These are phyloP conservation scores for Allygus modestus DNA, from an alignment of 2,888 invertebrate species.

Conservation along the genomic window DNA sequence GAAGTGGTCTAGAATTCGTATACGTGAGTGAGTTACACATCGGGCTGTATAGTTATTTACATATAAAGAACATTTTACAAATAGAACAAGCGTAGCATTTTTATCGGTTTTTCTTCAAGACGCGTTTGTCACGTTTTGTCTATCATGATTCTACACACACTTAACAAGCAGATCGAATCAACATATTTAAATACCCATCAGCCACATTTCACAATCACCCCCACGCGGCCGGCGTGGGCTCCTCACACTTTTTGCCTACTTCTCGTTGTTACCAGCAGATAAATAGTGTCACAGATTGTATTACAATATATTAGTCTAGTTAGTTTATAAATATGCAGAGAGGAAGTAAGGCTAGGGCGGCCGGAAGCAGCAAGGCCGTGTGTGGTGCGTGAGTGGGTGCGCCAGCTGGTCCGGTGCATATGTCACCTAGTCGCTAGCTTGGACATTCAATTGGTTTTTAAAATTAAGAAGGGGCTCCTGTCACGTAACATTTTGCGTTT, in stretches of 20 bases:
- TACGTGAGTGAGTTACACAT: no score
- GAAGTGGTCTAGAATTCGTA: no score
- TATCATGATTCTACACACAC: neutral
- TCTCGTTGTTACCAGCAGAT: slow-evolving; percentile 15
- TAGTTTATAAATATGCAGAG: slow-evolving; percentile 52
- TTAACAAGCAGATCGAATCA: neutral
- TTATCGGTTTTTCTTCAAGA: no score
- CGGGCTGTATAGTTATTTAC: no score
- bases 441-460: no score
- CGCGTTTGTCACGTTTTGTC: neutral
- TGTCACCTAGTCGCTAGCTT: neutral
- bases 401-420: neutral
- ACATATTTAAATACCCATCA: slow-evolving; percentile 2
- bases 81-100: no score
- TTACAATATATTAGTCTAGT: slow-evolving; percentile 53
- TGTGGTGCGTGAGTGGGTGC: neutral
- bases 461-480: no score
- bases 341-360: slow-evolving; percentile 35
- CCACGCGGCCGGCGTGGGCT: neutral
- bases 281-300: slow-evolving; percentile 49
- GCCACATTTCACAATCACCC: neutral
- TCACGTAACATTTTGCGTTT: no score
- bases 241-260: slow-evolving; percentile 29
- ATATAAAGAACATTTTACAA: no score
- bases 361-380: slow-evolving; percentile 32